Evolutionary conservation across 2,113 vertebrate species (phyloP), one percentile per base, ranked within the genome.

Genomic region (Semnopithecus entellus): DNA sequence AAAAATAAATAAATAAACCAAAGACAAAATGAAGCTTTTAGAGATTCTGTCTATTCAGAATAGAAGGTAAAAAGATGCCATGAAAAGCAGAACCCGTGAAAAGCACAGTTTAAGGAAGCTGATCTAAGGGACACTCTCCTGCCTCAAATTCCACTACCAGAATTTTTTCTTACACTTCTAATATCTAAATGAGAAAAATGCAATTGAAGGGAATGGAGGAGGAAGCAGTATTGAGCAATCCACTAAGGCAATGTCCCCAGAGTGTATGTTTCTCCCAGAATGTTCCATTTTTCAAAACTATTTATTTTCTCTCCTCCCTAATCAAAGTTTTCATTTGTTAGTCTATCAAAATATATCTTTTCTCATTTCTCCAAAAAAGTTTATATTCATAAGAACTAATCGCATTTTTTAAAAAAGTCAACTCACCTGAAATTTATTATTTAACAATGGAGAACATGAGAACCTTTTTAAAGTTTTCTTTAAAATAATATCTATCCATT

Each of bases 401-500:
- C 68, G 32, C 40, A 83, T 66, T 93, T 20, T 43, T 16, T 2
- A 3, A 91, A 90, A 88, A 94, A 59, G 83, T 83, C 13, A 97
- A 94, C 91, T 94, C 91, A 97, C 22, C 86, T 96, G 79, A 97
- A 91, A 92, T 91, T 79, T 88, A 95, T 94, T 91, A 94, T 72
- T 96, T 92, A 95, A 94, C 50, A 90, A 8, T 59, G 32, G 40
- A 27, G 6, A 94, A 95, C 27, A 94, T 23, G 30, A 96, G 61
- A 82, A 75, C 50, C 9, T 72, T 91, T 64, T 52, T 25, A 75
- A 72, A 61, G 16, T 75, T 48, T 88, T 96, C 70, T 88, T 94
- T 94, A 85, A 92, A 89, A 79, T 89, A 80, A 23, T 84, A 45
- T 91, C 45, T 76, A 66, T 48, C 66, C 27, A 81, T 48, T 88